Conservation (phyloP, 2,797 vertebrate genomes). For the Martes flavigula region DNA sequence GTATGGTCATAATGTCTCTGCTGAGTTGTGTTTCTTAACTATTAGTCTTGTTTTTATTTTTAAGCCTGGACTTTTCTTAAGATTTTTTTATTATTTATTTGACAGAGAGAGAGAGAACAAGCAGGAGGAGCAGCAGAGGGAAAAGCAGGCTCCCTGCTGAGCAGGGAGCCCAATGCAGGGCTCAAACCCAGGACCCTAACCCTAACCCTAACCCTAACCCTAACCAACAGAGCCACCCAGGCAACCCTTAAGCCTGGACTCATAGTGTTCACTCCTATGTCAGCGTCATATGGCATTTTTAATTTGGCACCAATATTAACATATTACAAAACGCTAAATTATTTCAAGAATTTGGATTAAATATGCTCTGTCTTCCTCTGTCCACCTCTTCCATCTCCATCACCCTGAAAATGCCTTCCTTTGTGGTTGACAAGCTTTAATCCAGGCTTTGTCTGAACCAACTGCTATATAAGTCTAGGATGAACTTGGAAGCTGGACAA, state of each 20-base stretch:
- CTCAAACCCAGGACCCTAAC: too few relatives aligned
- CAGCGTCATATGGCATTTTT: background rate
- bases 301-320: background rate
- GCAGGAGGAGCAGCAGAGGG: too few relatives aligned
- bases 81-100: too few relatives aligned
- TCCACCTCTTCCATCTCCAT: background rate
- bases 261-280: background rate
- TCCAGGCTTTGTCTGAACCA: background rate
- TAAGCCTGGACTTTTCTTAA: background rate
- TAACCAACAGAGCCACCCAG: too few relatives aligned
- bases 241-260: background rate
- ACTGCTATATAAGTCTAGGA: background rate
- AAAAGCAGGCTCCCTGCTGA: too few relatives aligned
- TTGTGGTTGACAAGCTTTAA: background rate
- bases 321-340: background rate
- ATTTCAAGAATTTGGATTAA: background rate
- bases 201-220: too few relatives aligned
- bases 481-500: background rate
- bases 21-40: background rate
- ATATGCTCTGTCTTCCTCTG: background rate
- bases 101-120: too few relatives aligned
- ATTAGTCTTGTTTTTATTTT: background rate
- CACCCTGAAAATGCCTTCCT: background rate
- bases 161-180: too few relatives aligned
- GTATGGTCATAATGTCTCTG: background rate